These are phyloP conservation scores for Hipparchia sbordonii DNA, from an alignment of 2,888 invertebrate genomes.

Conservation along the genomic window DNA sequence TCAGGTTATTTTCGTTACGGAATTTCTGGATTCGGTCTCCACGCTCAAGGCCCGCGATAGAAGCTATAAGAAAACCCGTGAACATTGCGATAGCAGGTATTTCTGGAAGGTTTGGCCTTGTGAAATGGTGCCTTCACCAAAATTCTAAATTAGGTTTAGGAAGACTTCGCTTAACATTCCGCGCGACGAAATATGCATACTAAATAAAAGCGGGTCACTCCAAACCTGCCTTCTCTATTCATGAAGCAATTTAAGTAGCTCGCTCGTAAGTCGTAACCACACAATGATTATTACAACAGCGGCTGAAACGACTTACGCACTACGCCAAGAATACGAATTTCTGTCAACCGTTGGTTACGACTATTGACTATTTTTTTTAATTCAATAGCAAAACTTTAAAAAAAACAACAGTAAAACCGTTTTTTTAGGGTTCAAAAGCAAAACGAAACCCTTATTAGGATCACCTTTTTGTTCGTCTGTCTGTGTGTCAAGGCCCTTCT, in stretches of 20 bases:
- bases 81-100: not conserved
- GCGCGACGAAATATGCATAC: slow-evolving; percentile 36
- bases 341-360: too few relatives aligned
- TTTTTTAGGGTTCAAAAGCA: too few relatives aligned
- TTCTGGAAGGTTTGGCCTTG: not conserved
- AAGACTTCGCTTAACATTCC: slow-evolving; percentile 23
- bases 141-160: slow-evolving; percentile 10
- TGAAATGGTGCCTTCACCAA: not conserved
- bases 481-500: too few relatives aligned
- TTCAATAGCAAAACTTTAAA: too few relatives aligned
- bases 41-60: too few relatives aligned
- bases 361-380: too few relatives aligned
- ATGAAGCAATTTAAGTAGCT: slow-evolving; percentile 69
- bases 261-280: slow-evolving; percentile 50
- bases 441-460: too few relatives aligned
- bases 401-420: too few relatives aligned
- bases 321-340: slow-evolving; percentile 11
- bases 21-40: too few relatives aligned
- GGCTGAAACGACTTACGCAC: slow-evolving; percentile 29
- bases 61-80: too few relatives aligned
- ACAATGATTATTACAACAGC: slow-evolving; percentile 46
- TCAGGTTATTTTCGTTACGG: too few relatives aligned
- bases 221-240: slow-evolving; percentile 56
- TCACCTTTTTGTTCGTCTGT: too few relatives aligned
- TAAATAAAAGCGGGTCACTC: slow-evolving; percentile 39